Base-by-base conservation (phyloP, 2,113 vertebrate species). In the Calidris pugnax region DNA sequence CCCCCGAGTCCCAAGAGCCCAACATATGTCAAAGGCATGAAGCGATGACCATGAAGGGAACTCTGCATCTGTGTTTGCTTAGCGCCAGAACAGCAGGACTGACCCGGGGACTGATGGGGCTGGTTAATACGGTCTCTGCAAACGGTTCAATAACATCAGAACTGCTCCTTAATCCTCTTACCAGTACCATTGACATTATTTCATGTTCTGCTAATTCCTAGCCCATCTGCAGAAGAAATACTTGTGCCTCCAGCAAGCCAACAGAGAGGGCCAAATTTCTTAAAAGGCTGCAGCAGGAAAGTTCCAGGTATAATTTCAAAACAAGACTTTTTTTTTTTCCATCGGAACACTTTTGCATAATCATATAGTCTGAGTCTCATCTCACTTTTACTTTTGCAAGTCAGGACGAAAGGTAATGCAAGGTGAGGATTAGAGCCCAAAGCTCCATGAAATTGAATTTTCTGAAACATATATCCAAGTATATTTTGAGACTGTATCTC, bases 141-240 rank as follows among this genome's bases (percentile, higher is more conserved):
- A 97, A 96, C 94, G 0, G 51, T 80, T 96, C 96, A 96, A 95
- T 96, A 96, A 71, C 63, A 76, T 90, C 88, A 86, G 85, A 90
- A 96, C 83, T 97, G 86, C 88, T 89, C 71, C 57, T 67, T 97
- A 95, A 97, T 97, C 93, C 93, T 96, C 91, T 97, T 89, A 93
- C 93, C 94, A 88, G 91, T 56, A 89, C 78, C 95, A 92, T 4
- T 90, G 94, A 97, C 88, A 76, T 93, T 92, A 85, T 88, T 93
- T 91, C 95, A 87, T 92, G 96, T 95, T 60, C 87, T 64, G 26
- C 93, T 94, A 82, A 95, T 90, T 86, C 89, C 73, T n/a, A 83
- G 53, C 33, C 69, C 90, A 94, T 78, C 85, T 95, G 63, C 33
- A 95, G 86, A 64, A 69, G 37, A 93, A 92, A 93, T 28, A 77